These are phyloP conservation scores for Patella pellucida DNA, from an alignment of 2,888 invertebrate species.

Conservation along the genomic window DNA sequence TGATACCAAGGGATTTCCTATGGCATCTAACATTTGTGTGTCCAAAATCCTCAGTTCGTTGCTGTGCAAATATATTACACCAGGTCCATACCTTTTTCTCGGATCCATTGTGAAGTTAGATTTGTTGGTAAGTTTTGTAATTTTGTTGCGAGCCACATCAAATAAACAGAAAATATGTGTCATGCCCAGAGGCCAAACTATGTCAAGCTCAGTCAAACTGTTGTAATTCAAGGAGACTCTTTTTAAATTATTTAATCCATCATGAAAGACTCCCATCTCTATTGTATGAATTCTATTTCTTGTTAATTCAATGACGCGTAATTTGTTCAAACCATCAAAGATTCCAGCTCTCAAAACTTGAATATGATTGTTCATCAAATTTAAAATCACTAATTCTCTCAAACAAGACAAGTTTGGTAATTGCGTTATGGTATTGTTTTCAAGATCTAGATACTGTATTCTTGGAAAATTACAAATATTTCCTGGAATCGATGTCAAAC, in stretches of 20 bases:
- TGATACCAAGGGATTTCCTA: no score
- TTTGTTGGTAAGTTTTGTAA: no score
- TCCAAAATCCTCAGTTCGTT: no score
- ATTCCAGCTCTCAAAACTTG: neutral
- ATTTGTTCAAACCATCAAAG: neutral
- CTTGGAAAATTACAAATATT: slow-evolving; percentile 4
- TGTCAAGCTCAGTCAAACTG: neutral
- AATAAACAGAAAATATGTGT: neutral
- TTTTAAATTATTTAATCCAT: neutral
- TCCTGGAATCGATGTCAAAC: neutral
- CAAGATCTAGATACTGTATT: neutral
- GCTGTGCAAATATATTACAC: no score
- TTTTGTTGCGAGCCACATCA: neutral
- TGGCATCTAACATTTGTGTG: no score
- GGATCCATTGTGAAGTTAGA: no score
- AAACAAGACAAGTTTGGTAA: slow-evolving; percentile 4
- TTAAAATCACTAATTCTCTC: neutral
- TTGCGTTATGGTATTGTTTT: neutral
- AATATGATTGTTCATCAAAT: neutral
- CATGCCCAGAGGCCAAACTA: neutral
- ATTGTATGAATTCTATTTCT: neutral
- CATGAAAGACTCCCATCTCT: neutral
- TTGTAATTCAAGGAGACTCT: neutral
- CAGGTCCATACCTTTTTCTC: no score
- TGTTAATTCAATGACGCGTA: neutral